Conservation (phyloP, 2,888 invertebrate genomes). For the Paralinhomoeus sp. region DNA sequence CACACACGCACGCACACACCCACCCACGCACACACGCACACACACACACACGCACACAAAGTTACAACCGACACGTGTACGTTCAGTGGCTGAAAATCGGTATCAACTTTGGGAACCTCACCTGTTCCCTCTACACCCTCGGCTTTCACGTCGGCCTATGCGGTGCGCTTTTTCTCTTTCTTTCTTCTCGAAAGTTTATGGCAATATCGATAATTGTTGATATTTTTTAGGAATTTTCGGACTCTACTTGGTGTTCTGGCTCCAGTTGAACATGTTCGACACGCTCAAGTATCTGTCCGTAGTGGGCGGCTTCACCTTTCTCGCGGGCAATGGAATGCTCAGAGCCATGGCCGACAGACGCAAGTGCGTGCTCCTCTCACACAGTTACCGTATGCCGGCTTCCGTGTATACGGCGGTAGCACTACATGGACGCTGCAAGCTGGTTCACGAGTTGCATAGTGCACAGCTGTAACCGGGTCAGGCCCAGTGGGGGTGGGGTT, state of each 20-base stretch:
- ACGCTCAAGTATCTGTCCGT: constrained; percentile 68
- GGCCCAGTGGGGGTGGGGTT: too few species aligned
- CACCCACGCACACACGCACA: too few species aligned
- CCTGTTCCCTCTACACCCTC: constrained; percentile 50
- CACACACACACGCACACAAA: too few species aligned
- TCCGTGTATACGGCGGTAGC: too few species aligned
- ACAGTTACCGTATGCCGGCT: too few species aligned
- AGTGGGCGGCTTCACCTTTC: constrained; percentile 64
- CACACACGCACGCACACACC: too few species aligned
- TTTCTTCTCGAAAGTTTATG: too few species aligned
- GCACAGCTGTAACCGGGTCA: too few species aligned
- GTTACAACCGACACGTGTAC: background rate
- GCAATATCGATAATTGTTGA: background rate
- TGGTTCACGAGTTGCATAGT: too few species aligned
- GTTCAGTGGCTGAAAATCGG: constrained; percentile 59
- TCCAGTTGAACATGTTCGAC: constrained; percentile 79
- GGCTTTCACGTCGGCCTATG: constrained; percentile 71
- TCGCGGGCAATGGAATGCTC: constrained; percentile 71
- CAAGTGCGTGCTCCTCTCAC: constrained; percentile 7
- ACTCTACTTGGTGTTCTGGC: constrained; percentile 74
- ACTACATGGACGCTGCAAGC: too few species aligned
- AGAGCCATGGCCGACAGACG: constrained; percentile 11
- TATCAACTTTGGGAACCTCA: constrained; percentile 60
- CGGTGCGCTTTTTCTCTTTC: constrained; percentile 33
- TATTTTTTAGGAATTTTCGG: constrained; percentile 47